Base-by-base conservation (phyloP, 1,140 invertebrate species). In the Phortica variegata region DNA sequence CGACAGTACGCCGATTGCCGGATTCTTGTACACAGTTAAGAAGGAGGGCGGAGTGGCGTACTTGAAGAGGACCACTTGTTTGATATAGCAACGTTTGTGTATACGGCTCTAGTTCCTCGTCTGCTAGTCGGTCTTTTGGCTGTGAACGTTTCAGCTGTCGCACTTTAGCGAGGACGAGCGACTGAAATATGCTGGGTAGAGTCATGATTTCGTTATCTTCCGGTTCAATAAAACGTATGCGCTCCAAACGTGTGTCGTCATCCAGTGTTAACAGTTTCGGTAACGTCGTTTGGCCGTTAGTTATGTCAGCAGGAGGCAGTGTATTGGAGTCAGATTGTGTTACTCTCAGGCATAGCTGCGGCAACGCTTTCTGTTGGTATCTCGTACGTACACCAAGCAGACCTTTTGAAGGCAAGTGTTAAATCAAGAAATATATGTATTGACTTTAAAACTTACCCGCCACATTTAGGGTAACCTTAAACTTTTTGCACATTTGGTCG, bases 371-470 rank as follows among this genome's bases (percentile, higher is more conserved):
- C 58, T 86, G 79, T 76, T 98, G 95, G 75, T 85, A 95, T 65
- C 87, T 88, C 13, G 94, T 97, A 49, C 95, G 80, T 75, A 91
- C 93, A 7, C 95, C 95, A 38, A 97, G 74, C 12, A 85, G 79
- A 53, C 91, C 90, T 83, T n/a, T n/a, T n/a, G n/a, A n/a, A n/a
- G n/a, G n/a, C n/a, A n/a, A n/a, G n/a, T n/a, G n/a, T n/a, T n/a
- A 73, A 20, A 34, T n/a, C n/a, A 38, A 0, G 12, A 42, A 32
- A 38, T 29, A 47, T 21, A 10, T 33, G 3, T 41, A 42, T 3
- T 33, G 9, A 46, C 10, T 6, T 26, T 26, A 26, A 10, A 26
- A 26, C 23, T 26, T 48, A 52, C 54, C 54, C 47, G 73, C 66
- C 17, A 56, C 74, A 32, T 86, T 79, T 19, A 93, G 77, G 37